Conservation (phyloP, 37 sponge, comb jelly and placozoan genomes). For the Cladorhizidae sp. region DNA sequence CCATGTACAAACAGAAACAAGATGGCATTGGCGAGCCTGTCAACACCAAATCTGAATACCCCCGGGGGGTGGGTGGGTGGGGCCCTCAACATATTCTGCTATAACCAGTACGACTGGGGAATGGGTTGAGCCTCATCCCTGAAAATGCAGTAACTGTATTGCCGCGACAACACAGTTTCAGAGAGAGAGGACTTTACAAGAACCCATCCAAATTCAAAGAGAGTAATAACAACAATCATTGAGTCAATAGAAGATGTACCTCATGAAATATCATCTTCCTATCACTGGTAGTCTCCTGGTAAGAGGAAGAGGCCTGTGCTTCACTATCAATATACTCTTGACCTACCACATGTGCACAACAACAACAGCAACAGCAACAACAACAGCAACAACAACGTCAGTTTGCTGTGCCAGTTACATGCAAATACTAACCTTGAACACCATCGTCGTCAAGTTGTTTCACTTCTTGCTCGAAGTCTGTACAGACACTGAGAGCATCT, state of each 20-base stretch:
- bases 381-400: not conserved
- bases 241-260: slow-evolving; percentile 16
- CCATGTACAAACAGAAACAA: too few species aligned
- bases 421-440: not conserved
- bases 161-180: too few species aligned
- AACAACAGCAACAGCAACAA: not conserved
- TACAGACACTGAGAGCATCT: not conserved
- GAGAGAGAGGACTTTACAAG: too few species aligned
- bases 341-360: not conserved
- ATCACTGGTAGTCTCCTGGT: slow-evolving; percentile 53
- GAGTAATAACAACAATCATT: too few species aligned
- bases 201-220: too few species aligned
- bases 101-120: too few species aligned
- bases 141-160: too few species aligned
- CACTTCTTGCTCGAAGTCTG: not conserved
- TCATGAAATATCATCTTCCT: slow-evolving; percentile 63
- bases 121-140: too few species aligned
- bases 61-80: too few species aligned
- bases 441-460: not conserved
- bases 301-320: not conserved
- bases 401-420: not conserved
- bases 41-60: too few species aligned
- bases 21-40: too few species aligned
- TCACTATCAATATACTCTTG: not conserved
- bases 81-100: too few species aligned